These are phyloP conservation scores for Scaptomyza pallida DNA, from an alignment of 1,140 invertebrate species.

Conservation along the genomic window DNA sequence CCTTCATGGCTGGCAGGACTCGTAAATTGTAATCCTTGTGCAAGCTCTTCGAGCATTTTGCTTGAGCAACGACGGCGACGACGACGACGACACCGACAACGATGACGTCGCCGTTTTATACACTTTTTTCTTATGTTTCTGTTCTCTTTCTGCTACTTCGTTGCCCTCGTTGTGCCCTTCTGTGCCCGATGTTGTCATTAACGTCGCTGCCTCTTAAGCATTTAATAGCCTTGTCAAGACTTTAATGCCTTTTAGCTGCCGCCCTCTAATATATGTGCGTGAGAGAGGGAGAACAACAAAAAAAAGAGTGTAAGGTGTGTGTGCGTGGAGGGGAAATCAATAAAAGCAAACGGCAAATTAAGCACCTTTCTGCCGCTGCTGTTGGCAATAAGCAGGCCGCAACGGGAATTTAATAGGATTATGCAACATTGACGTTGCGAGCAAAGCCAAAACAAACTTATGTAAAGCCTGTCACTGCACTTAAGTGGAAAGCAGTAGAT, in stretches of 20 bases:
- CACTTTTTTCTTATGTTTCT: constrained; percentile 24
- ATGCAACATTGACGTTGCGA: constrained; percentile 63
- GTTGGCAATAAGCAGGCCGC: constrained; percentile 52
- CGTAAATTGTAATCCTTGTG: constrained; percentile 82
- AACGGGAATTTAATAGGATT: constrained; percentile 82
- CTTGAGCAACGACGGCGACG: constrained; percentile 33
- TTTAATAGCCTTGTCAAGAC: constrained; percentile 83
- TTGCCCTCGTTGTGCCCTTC: constrained; percentile 43
- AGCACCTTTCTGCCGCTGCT: constrained; percentile 72
- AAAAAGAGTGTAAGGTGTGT: constrained; percentile 36
- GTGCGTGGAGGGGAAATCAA: constrained; percentile 63
- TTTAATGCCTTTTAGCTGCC: constrained; percentile 80
- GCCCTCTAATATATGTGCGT: constrained; percentile 68
- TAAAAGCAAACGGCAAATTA: constrained; percentile 78
- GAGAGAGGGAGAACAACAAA: constrained; percentile 11
- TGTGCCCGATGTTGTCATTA: constrained; percentile 75
- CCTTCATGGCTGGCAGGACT: constrained; percentile 82
- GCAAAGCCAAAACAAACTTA: constrained; percentile 62
- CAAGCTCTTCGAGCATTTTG: constrained; percentile 14
- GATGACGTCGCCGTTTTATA: constrained; percentile 48
- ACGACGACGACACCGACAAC: too few species aligned
- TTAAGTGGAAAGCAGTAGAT: constrained; percentile 30
- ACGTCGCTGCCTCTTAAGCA: constrained; percentile 82
- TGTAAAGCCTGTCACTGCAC: constrained; percentile 74
- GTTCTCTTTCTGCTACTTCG: constrained; percentile 3